Conservation (phyloP, 2,113 vertebrate genomes). For the Microcebus ravelobensis region DNA sequence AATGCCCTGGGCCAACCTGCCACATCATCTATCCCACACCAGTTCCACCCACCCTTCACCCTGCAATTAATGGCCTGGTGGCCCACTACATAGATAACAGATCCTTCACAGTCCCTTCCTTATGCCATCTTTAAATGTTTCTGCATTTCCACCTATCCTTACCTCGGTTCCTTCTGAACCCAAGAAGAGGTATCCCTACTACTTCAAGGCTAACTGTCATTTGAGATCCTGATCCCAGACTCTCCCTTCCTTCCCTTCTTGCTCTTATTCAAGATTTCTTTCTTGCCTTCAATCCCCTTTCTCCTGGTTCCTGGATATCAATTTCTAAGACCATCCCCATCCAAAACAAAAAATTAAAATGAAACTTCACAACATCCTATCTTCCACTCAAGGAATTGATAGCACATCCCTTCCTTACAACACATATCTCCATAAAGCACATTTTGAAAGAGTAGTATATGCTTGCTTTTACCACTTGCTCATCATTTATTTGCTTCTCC, state of each 20-base stretch:
- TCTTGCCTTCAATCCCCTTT: not conserved
- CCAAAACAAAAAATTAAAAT: not conserved
- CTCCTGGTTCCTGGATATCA: not conserved
- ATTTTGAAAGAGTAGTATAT: not conserved
- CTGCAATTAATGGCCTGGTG: not conserved
- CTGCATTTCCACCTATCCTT: not conserved
- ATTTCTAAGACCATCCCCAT: not conserved
- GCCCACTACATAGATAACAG: not conserved
- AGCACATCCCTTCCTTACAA: not conserved
- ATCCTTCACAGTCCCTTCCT: not conserved
- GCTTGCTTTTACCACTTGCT: not conserved
- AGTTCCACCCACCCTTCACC: not conserved
- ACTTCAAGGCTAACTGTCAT: not conserved
- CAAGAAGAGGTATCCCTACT: not conserved
- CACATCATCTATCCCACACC: not conserved
- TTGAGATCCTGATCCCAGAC: not conserved
- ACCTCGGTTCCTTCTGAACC: not conserved
- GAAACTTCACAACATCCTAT: not conserved
- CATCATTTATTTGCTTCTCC: conserved; percentile 32
- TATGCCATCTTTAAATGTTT: not conserved
- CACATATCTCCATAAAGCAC: not conserved
- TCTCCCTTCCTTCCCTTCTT: not conserved
- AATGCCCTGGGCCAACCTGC: not conserved
- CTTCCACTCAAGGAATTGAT: not conserved
- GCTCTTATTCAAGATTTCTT: not conserved